Conservation (phyloP, 2,113 vertebrate genomes). For the Sceloporus undulatus region DNA sequence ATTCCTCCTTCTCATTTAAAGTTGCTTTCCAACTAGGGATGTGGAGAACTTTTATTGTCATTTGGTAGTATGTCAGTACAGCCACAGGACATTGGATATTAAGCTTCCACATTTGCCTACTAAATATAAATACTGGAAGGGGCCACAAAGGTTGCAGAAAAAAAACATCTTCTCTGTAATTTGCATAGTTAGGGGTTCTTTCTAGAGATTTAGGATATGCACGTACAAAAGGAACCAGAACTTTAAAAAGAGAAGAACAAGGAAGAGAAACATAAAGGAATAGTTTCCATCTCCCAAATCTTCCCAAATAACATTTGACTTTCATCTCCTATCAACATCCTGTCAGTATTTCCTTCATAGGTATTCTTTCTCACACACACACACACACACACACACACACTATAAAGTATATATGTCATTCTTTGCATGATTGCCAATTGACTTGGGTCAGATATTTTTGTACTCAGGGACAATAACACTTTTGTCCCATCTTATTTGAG, state of each 20-base stretch:
- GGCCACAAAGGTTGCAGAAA: slow-evolving; percentile 55
- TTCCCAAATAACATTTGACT: slow-evolving; percentile 58
- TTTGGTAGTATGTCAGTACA: slow-evolving; percentile 71
- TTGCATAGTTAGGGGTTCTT: slow-evolving; percentile 54
- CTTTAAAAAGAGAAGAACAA: slow-evolving; percentile 42
- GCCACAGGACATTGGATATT: slow-evolving; percentile 59
- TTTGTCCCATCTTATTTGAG: slow-evolving; percentile 60
- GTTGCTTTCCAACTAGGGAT: slow-evolving; percentile 54
- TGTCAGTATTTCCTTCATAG: slow-evolving; percentile 69
- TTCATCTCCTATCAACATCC: slow-evolving; percentile 71
- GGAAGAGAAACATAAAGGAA: slow-evolving; percentile 65
- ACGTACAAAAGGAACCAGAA: slow-evolving; percentile 49
- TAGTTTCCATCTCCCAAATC: slow-evolving; percentile 38
- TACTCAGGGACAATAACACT: slow-evolving; percentile 36
- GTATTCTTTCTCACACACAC: slow-evolving; percentile 27
- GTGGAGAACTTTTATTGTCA: slow-evolving; percentile 62
- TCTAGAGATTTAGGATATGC: slow-evolving; percentile 35
- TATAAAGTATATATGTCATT: slow-evolving; percentile 48
- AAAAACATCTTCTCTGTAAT: slow-evolving; percentile 41
- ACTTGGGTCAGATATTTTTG: slow-evolving; percentile 59
- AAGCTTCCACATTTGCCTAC: slow-evolving; percentile 59
- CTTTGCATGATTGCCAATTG: slow-evolving; percentile 46
- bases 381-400: not conserved
- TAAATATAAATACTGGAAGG: slow-evolving; percentile 57
- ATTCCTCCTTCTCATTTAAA: not conserved